Evolutionary conservation across 2,113 vertebrate species (phyloP), one percentile per base, ranked within the genome.

Genomic region (Manacus vitellinus): DNA sequence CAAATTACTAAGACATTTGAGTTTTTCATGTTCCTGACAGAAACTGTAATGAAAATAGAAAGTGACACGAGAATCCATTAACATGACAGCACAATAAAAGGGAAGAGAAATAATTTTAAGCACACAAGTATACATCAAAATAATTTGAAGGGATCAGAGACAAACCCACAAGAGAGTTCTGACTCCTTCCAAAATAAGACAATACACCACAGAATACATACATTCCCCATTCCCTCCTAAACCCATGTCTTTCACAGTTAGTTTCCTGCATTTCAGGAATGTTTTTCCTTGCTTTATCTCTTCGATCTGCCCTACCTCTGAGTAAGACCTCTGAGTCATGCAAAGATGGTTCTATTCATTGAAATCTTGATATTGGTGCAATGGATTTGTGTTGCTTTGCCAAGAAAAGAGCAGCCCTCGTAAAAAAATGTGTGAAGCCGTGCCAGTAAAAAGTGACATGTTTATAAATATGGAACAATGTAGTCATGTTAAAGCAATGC

Each of bases 401-500:
- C 93, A 95, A 95, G 47, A 81, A 95, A 96, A 93, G 86, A 95
- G 77, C 80, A 91, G 59, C 58, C 87, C 78, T 90, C 68, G 56
- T 89, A 55, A 70, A 89, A 65, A 90, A 93, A 90, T 44, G 61
- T 95, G 95, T 96, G 95, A 97, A 95, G 77, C 52, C 73, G 51
- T 95, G 94, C 92, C 94, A 96, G 76, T 87, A 81, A 92, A 78
- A 94, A 95, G 76, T 87, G 96, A 82, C 80, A 86, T 72, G 78
- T 91, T 94, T 96, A 96, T 96, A 94, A 97, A 91, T 95, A 94
- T 81, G 85, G 92, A 96, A 95, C 88, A 96, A 92, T 85, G 91
- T 63, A 82, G 76, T 89, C 3, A 6, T 87, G 61, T 14, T 80
- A 82, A 95, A 75, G 71, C 71, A 76, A 55, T 85, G 77, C 41